Base-by-base conservation (phyloP, 2,113 vertebrate genomes). In the Megaceryle maxima region DNA sequence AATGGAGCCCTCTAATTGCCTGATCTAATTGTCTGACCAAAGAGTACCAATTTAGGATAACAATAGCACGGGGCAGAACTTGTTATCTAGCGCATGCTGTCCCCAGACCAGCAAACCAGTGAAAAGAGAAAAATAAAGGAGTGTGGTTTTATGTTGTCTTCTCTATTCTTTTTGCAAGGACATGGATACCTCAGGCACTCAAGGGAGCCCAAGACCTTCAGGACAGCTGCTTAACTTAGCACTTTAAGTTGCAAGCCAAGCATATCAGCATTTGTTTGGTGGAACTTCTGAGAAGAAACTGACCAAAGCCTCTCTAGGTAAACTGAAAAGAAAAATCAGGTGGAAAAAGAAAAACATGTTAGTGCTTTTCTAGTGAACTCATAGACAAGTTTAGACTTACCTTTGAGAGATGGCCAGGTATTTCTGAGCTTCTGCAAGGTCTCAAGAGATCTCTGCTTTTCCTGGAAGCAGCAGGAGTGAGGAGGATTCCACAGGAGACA, bases 41-140 rank as follows among this genome's bases (percentile, higher is more conserved):
- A 93, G 64, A 87, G 48, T 82, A 94, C 24, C 73, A 95, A 90
- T 95, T 96, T 96, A 80, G 48, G 76, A 72, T 75, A 96, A 96
- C 86, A 94, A 94, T 81, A 94, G 88, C 16, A 93, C 31, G 79
- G 64, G 62, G 28, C 57, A 91, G 68, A 94, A 92, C 77, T 93
- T 88, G 76, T 92, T 94, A 92, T 72, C 26, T 88, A 88, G 86
- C 81, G 95, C 88, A 62, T 21, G 48, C 77, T 95, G 88, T 96
- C 60, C 73, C 35, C 60, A 95, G 87, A 92, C n/a, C 41, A 85
- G n/a, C 41, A 96, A 92, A 91, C 57, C 80, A 86, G 7, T 31
- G 35, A 92, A 91, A 96, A 87, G 51, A 56, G 41, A 87, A 96
- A 83, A 94, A 95, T 70, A 88, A 82, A 88, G 41, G 12, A 86